phyloP scores from a whole-genome alignment of 2,113 vertebrate species.

The Chamaetylas fuelleborni region DNA sequence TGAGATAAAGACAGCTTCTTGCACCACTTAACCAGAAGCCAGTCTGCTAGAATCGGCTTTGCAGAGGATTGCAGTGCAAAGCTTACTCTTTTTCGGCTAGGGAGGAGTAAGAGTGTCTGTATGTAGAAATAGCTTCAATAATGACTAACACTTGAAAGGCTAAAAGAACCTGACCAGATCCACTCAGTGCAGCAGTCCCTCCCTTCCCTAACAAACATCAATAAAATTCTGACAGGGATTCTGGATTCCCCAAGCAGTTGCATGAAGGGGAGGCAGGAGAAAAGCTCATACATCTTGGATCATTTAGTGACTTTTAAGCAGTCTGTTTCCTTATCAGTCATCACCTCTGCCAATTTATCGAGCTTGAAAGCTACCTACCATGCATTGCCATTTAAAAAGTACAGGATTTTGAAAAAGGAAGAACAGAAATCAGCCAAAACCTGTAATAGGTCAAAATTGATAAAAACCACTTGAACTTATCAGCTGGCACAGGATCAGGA shows the following conservation, averaged over 20 bases:
- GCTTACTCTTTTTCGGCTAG: background rate
- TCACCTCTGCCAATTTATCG: background rate
- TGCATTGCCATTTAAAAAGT: background rate
- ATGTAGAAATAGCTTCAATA: background rate
- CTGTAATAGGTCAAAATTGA: background rate
- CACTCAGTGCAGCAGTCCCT: background rate
- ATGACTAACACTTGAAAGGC: background rate
- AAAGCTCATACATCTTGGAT: background rate
- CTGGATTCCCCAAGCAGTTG: background rate
- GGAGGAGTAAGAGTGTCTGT: background rate
- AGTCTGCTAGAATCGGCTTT: background rate
- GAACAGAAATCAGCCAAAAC: background rate
- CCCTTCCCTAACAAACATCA: background rate
- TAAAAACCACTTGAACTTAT: background rate
- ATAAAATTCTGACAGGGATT: background rate
- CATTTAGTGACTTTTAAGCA: background rate
- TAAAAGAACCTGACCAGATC: background rate
- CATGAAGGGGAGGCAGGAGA: background rate
- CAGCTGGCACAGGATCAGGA: background rate
- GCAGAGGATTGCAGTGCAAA: background rate
- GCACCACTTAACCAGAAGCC: background rate
- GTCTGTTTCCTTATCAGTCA: background rate
- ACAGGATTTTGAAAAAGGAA: background rate
- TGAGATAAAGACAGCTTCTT: background rate
- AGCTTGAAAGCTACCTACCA: background rate